Evolutionary conservation across 2,888 invertebrate genomes (phyloP).

Genomic region (Gymnosoma rotundatum): DNA sequence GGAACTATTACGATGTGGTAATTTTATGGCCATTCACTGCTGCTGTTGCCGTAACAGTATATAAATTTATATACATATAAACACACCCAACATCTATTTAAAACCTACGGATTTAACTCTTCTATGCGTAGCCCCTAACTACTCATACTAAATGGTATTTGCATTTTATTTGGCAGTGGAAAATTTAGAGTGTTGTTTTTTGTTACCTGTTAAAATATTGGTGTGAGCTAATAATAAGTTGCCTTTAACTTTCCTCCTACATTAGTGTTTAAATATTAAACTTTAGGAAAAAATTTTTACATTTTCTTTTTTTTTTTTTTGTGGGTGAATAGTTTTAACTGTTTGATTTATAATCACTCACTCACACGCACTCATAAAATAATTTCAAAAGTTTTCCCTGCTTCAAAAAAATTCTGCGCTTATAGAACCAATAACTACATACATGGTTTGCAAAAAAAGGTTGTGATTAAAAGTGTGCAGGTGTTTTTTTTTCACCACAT

Average conservation of each 20-base stretch:
- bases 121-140: constrained; percentile 50
- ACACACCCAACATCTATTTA: neutral
- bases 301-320: neutral
- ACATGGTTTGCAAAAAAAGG: too few relatives aligned
- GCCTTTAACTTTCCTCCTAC: constrained; percentile 39
- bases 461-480: too few relatives aligned
- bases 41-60: constrained; percentile 32
- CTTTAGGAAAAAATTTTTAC: too few relatives aligned
- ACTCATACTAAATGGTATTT: constrained; percentile 1
- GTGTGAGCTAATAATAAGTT: constrained; percentile 26
- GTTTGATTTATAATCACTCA: neutral
- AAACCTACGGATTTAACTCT: constrained; percentile 35
- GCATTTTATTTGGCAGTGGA: neutral
- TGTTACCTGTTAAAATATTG: constrained; percentile 22
- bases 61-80: neutral
- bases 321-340: neutral
- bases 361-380: too few relatives aligned
- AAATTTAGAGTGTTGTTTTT: constrained; percentile 44
- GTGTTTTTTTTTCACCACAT: too few relatives aligned
- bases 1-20: constrained; percentile 77
- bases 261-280: constrained; percentile 10
- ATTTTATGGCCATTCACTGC: constrained; percentile 73
- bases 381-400: too few relatives aligned
- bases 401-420: too few relatives aligned
- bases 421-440: too few relatives aligned